phyloP scores from a whole-genome alignment of 2,113 vertebrate genomes.

The Rattus rattus region DNA sequence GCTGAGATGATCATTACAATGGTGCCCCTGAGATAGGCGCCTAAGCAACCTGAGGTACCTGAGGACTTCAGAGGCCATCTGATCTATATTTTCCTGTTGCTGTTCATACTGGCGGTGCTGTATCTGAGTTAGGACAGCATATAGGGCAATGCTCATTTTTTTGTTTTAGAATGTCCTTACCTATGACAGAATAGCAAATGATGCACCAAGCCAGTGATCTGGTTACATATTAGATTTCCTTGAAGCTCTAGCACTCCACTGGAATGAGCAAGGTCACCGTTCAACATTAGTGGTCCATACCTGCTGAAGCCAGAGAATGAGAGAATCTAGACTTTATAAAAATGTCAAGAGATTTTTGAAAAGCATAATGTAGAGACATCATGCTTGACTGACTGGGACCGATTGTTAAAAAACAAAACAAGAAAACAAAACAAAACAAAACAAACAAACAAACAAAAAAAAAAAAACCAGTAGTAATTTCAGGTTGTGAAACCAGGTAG shows the following conservation, averaged over 20 bases:
- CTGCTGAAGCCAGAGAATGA: not conserved
- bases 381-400: not conserved
- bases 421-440: no score
- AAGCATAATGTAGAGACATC: not conserved
- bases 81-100: not conserved
- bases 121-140: not conserved
- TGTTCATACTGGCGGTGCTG: not conserved
- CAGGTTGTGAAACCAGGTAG: not conserved
- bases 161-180: constrained; percentile 6
- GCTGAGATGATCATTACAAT: not conserved
- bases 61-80: not conserved
- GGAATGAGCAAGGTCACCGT: not conserved
- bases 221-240: not conserved
- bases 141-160: not conserved
- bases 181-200: not conserved
- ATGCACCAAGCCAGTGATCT: not conserved
- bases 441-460: no score
- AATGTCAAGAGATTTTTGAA: not conserved
- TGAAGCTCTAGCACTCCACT: not conserved
- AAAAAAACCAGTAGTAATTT: not conserved
- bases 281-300: not conserved
- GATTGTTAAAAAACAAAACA: not conserved
- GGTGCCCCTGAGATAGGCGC: not conserved
- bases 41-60: not conserved
- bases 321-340: not conserved